Evolutionary conservation across 2,113 vertebrate genomes (phyloP).

Genomic region (Phainopepla nitens): DNA sequence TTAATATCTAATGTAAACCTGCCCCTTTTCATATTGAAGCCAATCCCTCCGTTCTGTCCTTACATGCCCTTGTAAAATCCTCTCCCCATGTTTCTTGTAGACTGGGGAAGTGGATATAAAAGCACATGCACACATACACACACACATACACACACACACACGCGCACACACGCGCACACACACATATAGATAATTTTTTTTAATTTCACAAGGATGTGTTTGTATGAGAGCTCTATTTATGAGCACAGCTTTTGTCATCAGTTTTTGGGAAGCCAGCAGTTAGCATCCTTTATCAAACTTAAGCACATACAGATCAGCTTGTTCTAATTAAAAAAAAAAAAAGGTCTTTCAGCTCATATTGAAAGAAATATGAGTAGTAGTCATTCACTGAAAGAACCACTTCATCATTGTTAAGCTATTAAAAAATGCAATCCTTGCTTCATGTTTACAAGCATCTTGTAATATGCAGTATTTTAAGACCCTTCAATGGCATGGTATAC

Average conservation of each 20-base stretch:
- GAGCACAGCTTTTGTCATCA: neutral
- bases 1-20: neutral
- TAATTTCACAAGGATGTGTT: neutral
- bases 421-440: neutral
- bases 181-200: neutral
- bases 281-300: neutral
- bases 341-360: neutral
- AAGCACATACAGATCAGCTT: neutral
- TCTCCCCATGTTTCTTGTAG: neutral
- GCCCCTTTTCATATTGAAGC: neutral
- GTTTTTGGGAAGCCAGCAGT: neutral
- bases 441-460: neutral
- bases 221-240: neutral
- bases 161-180: no score
- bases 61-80: neutral
- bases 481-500: neutral
- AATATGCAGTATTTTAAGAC: neutral
- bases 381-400: neutral
- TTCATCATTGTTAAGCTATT: conserved; percentile 2
- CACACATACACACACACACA: neutral
- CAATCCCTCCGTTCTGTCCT: neutral
- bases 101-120: neutral
- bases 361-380: neutral
- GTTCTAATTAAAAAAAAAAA: neutral
- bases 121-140: neutral